A percentile compares a stretch with the other conserved stretches of the same genome.
Evolutionary conservation across 2,888 invertebrate genomes (phyloP).

Genomic region (Eumerus sabulonum): DNA sequence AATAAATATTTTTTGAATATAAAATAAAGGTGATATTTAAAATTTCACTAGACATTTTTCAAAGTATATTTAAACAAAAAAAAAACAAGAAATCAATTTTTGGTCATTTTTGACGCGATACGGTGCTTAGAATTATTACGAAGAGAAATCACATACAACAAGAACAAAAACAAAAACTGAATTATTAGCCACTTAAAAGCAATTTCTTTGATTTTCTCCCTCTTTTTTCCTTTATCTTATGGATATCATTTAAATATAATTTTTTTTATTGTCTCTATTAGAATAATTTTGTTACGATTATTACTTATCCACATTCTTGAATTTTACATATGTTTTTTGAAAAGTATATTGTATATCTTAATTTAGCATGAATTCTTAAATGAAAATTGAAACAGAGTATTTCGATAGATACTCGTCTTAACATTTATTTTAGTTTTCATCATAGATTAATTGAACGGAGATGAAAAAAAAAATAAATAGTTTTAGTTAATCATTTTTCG

Average conservation of each 20-base stretch:
- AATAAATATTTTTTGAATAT: constrained; percentile 53
- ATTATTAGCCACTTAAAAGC: constrained; percentile 29
- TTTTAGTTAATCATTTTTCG: constrained; percentile 31
- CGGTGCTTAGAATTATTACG: constrained; percentile 62
- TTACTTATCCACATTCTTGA: constrained; percentile 12
- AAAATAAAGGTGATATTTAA: constrained; percentile 58
- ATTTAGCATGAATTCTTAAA: constrained; percentile 58
- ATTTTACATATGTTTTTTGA: constrained; percentile 24
- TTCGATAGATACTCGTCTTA: no score
- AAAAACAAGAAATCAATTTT: constrained; percentile 35
- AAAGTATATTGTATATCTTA: constrained; percentile 45
- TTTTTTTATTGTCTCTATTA: no score
- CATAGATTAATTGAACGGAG: constrained; percentile 24
- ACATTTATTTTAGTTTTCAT: constrained; percentile 7
- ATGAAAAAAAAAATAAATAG: constrained; percentile 8
- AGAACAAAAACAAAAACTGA: constrained; percentile 22
- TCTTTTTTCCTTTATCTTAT: constrained; percentile 10
- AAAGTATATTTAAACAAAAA: no score
- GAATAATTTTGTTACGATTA: background rate
- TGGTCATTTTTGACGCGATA: constrained; percentile 61
- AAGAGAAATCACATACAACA: no score
- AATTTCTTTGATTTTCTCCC: constrained; percentile 21
- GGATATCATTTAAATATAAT: no score
- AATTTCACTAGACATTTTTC: constrained; percentile 58
- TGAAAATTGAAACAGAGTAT: background rate